Conservation (phyloP, 2,797 vertebrate species). For the Brotula barbata region DNA sequence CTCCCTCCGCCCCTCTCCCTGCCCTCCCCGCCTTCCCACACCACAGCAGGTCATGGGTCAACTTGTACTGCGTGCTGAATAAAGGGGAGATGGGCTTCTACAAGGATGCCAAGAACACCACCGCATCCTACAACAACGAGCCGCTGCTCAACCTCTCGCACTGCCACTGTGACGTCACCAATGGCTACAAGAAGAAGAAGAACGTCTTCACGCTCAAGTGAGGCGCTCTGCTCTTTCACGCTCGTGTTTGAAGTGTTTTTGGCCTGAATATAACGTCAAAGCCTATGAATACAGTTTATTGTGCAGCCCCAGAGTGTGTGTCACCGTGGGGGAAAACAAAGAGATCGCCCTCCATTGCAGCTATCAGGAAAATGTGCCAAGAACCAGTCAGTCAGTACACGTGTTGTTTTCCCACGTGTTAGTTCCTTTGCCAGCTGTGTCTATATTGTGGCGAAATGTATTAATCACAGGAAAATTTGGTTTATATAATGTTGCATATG, state of each 20-base stretch:
- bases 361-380: no score
- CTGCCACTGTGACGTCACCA: slow-evolving; percentile 88
- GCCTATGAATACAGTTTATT: no score
- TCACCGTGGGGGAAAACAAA: no score
- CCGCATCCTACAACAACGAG: slow-evolving; percentile 85
- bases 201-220: slow-evolving; percentile 96
- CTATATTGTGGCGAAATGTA: no score
- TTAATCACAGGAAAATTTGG: no score
- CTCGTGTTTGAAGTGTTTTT: background rate
- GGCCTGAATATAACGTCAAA: no score
- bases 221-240: slow-evolving; percentile 3
- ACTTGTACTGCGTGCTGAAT: slow-evolving; percentile 93
- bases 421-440: no score
- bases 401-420: no score
- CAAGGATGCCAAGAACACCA: slow-evolving; percentile 89
- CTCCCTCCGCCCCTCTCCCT: slow-evolving; percentile 20
- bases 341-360: no score
- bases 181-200: slow-evolving; percentile 97
- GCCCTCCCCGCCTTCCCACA: slow-evolving; percentile 52
- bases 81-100: slow-evolving; percentile 95
- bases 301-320: no score
- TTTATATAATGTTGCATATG: no score
- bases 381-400: no score
- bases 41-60: slow-evolving; percentile 93
- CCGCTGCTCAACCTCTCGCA: slow-evolving; percentile 85